phyloP scores from a whole-genome alignment of 2,797 vertebrate genomes.

The Onychomys leucogaster region DNA sequence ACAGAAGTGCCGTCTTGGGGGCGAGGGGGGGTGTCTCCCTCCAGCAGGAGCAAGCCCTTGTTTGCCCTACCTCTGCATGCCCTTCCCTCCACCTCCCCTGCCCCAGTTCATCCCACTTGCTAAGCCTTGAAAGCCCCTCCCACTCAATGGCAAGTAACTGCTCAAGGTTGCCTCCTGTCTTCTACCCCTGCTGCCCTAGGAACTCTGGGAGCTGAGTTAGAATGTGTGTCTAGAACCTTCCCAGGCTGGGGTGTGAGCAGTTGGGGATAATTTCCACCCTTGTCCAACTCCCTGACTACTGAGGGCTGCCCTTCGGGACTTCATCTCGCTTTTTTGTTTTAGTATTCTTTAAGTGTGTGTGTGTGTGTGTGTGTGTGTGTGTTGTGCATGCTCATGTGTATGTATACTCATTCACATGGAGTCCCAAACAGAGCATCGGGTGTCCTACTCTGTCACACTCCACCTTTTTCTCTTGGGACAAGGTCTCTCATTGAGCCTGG shows the following conservation, averaged over 20 bases:
- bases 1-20: too few species aligned
- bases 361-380: neutral
- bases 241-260: neutral
- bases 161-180: neutral
- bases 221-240: neutral
- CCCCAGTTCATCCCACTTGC: neutral
- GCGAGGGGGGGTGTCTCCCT: fast-evolving
- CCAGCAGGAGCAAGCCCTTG: neutral
- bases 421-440: neutral
- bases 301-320: neutral
- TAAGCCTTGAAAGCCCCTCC: neutral
- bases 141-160: neutral
- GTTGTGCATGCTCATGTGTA: too few species aligned
- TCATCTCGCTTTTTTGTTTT: neutral
- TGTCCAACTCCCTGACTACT: neutral
- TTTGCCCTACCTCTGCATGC: too few species aligned
- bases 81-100: neutral
- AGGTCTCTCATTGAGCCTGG: neutral
- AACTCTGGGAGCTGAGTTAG: neutral
- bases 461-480: neutral
- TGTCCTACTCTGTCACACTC: neutral
- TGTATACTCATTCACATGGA: neutral
- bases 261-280: fast-evolving
- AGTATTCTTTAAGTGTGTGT: neutral
- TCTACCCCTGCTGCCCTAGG: neutral